Percentiles rank a stretch among this genome's conserved stretches.
phyloP scores from a whole-genome alignment of 2,888 invertebrate genomes.

The Cantharis rustica region DNA sequence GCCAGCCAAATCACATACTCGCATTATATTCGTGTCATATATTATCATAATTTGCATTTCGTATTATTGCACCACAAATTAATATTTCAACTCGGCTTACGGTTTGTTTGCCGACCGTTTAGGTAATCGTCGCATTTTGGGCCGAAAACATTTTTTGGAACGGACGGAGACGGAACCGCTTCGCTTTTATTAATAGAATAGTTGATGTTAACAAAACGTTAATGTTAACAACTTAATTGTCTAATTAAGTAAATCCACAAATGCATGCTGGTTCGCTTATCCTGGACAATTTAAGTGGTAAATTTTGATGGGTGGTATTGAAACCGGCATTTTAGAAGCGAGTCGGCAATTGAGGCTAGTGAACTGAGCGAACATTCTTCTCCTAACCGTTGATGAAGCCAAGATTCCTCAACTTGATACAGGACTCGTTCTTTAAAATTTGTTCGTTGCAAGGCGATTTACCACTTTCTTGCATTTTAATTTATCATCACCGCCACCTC shows the following conservation, averaged over 20 bases:
- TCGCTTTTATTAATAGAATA: background rate
- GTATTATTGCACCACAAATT: slow-evolving; percentile 16
- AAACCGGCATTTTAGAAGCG: slow-evolving; percentile 12
- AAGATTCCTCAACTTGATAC: slow-evolving; percentile 8
- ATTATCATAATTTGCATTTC: slow-evolving; percentile 33
- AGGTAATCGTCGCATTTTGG: background rate
- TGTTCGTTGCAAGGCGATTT: slow-evolving; percentile 5
- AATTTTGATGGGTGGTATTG: slow-evolving; percentile 1
- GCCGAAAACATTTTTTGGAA: background rate
- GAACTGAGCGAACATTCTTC: slow-evolving; percentile 7
- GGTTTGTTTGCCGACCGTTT: background rate
- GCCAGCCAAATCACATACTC: slow-evolving; percentile 27
- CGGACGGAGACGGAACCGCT: background rate
- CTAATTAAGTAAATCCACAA: slow-evolving; percentile 8
- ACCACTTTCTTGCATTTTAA: slow-evolving; percentile 20
- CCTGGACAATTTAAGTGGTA: background rate
- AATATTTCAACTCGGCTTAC: slow-evolving; percentile 5
- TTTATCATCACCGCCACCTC: slow-evolving; percentile 12
- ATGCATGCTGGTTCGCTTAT: slow-evolving; percentile 8
- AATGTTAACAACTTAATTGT: background rate
- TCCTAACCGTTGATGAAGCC: slow-evolving; percentile 4
- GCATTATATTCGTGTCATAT: slow-evolving; percentile 27
- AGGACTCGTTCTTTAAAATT: slow-evolving; percentile 1
- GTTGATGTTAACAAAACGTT: background rate
- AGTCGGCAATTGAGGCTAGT: slow-evolving; percentile 12